Evolutionary conservation across 2,888 invertebrate genomes (phyloP).

Genomic region (Boloria selene): DNA sequence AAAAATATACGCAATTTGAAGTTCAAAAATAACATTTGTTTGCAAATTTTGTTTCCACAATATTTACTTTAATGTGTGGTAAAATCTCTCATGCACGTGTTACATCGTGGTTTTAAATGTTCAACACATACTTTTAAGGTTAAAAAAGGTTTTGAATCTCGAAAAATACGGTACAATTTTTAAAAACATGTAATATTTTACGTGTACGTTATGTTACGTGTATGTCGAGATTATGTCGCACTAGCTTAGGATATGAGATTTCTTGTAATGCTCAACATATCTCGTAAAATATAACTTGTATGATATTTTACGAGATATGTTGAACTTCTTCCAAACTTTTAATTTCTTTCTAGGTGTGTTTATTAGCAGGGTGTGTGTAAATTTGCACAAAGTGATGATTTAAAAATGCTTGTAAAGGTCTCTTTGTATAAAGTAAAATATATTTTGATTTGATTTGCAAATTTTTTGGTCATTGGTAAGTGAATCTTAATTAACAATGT

Average conservation of each 20-base stretch:
- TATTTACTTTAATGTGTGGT: conserved; percentile 4
- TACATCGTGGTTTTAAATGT: not conserved
- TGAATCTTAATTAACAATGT: too few species aligned
- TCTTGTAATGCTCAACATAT: not conserved
- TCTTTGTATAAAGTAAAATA: too few species aligned
- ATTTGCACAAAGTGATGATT: too few species aligned
- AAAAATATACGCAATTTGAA: conserved; percentile 9
- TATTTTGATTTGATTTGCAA: too few species aligned
- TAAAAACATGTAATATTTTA: conserved; percentile 14
- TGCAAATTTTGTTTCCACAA: conserved; percentile 15
- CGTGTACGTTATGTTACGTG: not conserved
- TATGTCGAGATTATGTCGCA: not conserved
- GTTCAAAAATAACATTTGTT: conserved; percentile 1
- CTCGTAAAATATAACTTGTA: too few species aligned
- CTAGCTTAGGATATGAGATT: not conserved
- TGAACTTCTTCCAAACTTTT: too few species aligned
- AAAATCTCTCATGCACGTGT: conserved; percentile 6
- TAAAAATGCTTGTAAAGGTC: too few species aligned
- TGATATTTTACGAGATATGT: too few species aligned
- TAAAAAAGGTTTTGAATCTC: conserved; percentile 3
- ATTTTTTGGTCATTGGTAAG: too few species aligned
- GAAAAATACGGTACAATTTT: too few species aligned
- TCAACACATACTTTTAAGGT: conserved; percentile 2
- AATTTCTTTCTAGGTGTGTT: too few species aligned
- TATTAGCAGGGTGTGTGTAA: too few species aligned